These are phyloP conservation scores for Anorthoa munda DNA, from an alignment of 2,888 invertebrate genomes.

Conservation along the genomic window DNA sequence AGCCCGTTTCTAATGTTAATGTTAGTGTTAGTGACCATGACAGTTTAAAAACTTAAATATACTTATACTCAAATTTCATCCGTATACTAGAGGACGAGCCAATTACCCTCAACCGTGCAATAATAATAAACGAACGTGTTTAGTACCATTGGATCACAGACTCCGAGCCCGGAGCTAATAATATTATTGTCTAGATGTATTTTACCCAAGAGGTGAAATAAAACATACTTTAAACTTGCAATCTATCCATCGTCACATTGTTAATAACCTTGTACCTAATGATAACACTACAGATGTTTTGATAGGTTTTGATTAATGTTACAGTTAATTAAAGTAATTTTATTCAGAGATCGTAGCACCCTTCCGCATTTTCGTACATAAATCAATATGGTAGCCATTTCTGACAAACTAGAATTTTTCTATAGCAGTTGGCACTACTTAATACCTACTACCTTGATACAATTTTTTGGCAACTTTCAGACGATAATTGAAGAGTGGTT, in stretches of 20 bases:
- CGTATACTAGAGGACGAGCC: too few species aligned
- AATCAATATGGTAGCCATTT: slow-evolving; percentile 5
- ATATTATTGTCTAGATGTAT: neutral
- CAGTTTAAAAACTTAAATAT: too few species aligned
- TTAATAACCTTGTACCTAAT: neutral
- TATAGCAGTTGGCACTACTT: slow-evolving; percentile 20
- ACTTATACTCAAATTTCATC: too few species aligned
- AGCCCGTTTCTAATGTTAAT: too few species aligned
- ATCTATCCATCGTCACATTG: slow-evolving; percentile 7
- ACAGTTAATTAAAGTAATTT: neutral
- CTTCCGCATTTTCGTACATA: slow-evolving; percentile 6
- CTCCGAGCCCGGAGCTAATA: neutral
- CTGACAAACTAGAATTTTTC: neutral
- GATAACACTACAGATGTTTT: slow-evolving; percentile 9
- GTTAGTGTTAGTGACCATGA: too few species aligned
- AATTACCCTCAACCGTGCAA: too few species aligned
- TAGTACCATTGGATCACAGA: neutral
- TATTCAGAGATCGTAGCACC: neutral
- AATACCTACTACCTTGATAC: neutral
- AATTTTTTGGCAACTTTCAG: slow-evolving; percentile 33
- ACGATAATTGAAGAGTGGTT: too few species aligned
- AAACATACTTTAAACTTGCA: neutral
- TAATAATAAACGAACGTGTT: too few species aligned
- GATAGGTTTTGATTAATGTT: neutral
- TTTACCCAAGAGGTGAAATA: neutral